Evolutionary conservation across 2,888 invertebrate genomes (phyloP), one percentile per base, ranked within the genome.

Genomic region (Dryococelus australis): DNA sequence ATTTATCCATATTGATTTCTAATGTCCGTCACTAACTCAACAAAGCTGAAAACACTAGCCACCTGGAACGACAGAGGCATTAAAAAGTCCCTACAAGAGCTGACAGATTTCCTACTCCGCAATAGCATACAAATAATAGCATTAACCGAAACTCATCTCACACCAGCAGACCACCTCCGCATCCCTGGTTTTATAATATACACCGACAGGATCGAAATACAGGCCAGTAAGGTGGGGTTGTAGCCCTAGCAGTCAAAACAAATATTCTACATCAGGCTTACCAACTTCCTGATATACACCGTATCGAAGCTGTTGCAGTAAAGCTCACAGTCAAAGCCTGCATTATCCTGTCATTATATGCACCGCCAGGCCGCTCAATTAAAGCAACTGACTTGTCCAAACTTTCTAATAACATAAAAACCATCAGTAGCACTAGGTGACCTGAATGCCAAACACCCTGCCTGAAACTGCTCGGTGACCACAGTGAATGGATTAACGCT

Each of bases 371-470:
- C 20, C 12, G 47, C 6, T n/a, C 47, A 9, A n/a, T 47, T 2
- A 6, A 13, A 16, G 6, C 84, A 16, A 47, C 43, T n/a, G 6
- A n/a, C 26, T 20, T 43, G 2, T n/a, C 35, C 12, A 28, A 20
- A 35, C 16, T 84, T 8, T 8, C 26, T 28, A 16, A n/a, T 5
- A 16, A 26, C n/a, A 5, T 28, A n/a, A 2, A 2, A 12, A 24
- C 35, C 43, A 24, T 84, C n/a, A 10, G n/a, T 84, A 8, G 43
- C 43, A 5, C 65, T 65, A 12, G 84, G 84, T 28, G 84, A 83
- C 84, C 84, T 84, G n/a, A 84, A 84, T 84, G 84, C 84, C 8
- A 84, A 84, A n/a, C 28, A 84, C 35, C 84, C 35, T 24, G n/a
- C 47, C 35, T 84, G 84, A 8, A 84, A 84, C 47, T 84, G 28